Conservation (phyloP, 2,888 invertebrate species). For the Lordiphosa fenestrarum region DNA sequence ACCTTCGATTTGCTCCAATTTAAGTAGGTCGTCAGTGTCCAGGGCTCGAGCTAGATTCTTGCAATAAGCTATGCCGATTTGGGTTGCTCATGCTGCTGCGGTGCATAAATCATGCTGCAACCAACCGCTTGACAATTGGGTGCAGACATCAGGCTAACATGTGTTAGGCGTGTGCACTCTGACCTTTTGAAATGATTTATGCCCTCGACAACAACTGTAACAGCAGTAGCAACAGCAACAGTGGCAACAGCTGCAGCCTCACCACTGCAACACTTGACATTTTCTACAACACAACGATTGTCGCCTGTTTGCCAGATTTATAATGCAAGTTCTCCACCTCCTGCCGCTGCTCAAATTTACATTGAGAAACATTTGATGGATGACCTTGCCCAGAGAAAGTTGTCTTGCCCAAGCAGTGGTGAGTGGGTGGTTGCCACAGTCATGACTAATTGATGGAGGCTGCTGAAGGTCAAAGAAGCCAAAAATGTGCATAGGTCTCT, state of each 20-base stretch:
- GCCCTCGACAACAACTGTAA: slow-evolving; percentile 14
- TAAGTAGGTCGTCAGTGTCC: slow-evolving; percentile 39
- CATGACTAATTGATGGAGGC: slow-evolving; percentile 49
- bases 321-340: slow-evolving; percentile 15
- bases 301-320: slow-evolving; percentile 11
- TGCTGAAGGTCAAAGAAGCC: slow-evolving; percentile 18
- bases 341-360: slow-evolving; percentile 1
- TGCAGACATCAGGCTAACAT: slow-evolving; percentile 56
- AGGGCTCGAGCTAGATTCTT: not conserved
- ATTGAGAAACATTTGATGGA: slow-evolving; percentile 9
- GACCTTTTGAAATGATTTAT: slow-evolving; percentile 67
- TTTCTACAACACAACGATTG: slow-evolving; percentile 18
- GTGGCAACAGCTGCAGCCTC: slow-evolving; percentile 13
- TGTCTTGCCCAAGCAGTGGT: slow-evolving; percentile 27
- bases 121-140: slow-evolving; percentile 55
- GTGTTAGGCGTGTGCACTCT: slow-evolving; percentile 64
- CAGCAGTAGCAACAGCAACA: slow-evolving; percentile 11
- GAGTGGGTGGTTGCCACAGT: slow-evolving; percentile 14
- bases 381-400: slow-evolving; percentile 54
- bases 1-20: slow-evolving; percentile 38
- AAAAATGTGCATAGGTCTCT: slow-evolving; percentile 5
- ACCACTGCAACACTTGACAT: slow-evolving; percentile 55
- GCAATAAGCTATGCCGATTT: not conserved
- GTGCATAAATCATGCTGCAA: slow-evolving; percentile 57
- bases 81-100: slow-evolving; percentile 26